Evolutionary conservation across 1,140 invertebrate genomes (phyloP), one percentile per base, ranked within the genome.

Genomic region (Penaeus japonicus): DNA sequence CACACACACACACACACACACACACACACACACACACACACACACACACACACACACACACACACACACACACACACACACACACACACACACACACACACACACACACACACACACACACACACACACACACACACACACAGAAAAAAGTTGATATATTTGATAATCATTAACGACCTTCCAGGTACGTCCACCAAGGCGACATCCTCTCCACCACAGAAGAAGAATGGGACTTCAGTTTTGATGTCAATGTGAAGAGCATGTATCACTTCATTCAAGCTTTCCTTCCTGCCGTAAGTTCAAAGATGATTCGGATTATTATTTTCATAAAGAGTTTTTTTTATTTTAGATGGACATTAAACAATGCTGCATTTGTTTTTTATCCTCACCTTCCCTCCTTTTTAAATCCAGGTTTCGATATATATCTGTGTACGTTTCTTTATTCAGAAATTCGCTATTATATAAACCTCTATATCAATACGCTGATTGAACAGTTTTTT

Each of bases 181-280:
- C 57, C 57, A 89, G 88, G 30, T 92, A 89, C 90, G 92, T 93
- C 12, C 91, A 92, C 87, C 87, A 92, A 90, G 93, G 93, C 30
- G 92, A 92, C 12, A 91, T 93, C 22, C 85, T 93, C 32, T 92
- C 93, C 22, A 92, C 91, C 30, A 91, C 91, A 59, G 92, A 93
- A 73, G 92, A 92, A 47, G 87, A 88, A 1, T 93, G 93, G 92
- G 92, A 93, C 82, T 92, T 92, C 65, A 92, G 91, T 22, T 92
- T 93, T 91, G 92, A 93, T 90, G 84, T 93, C 0, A 94, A 94
- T 91, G 93, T 93, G 22, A 92, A 93, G 84, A 92, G 93, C 85
- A 92, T 93, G 91, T 92, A 91, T 73, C 85, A 91, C 65, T 92
- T 92, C 91, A 92, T 91, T 87, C 87, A 89, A 87, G 90, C 90